Percentiles rank a stretch among this genome's conserved stretches.
These are phyloP conservation scores for Seladonia tumulorum DNA, from an alignment of 2,888 invertebrate genomes.

Conservation along the genomic window DNA sequence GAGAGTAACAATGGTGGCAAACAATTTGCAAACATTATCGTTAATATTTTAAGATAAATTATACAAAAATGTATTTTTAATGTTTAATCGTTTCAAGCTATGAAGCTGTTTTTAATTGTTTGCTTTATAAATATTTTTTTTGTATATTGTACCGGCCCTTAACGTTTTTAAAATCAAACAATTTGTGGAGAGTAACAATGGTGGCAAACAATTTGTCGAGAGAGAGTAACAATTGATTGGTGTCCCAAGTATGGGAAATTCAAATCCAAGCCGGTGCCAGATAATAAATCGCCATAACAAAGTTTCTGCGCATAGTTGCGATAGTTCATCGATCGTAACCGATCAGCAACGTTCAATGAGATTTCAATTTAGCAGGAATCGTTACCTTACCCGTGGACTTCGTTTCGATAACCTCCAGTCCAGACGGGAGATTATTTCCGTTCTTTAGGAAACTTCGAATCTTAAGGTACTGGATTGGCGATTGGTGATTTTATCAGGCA, in stretches of 20 bases:
- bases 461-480: constrained; percentile 17
- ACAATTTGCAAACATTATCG: no score
- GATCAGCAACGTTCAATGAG: constrained; percentile 34
- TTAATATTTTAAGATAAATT: no score
- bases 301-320: constrained; percentile 28
- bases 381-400: constrained; percentile 36
- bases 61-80: no score
- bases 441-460: constrained; percentile 37
- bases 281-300: constrained; percentile 30
- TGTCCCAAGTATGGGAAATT: not conserved
- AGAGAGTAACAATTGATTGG: not conserved
- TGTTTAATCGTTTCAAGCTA: no score
- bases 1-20: not conserved
- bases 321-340: constrained; percentile 25
- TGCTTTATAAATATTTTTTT: not conserved
- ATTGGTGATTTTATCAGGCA: constrained; percentile 14
- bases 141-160: not conserved
- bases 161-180: not conserved
- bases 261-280: constrained; percentile 3
- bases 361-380: constrained; percentile 52
- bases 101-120: not conserved
- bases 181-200: not conserved
- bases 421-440: constrained; percentile 45
- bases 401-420: constrained; percentile 36
- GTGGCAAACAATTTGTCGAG: not conserved